Evolutionary conservation across 2,797 vertebrate species (phyloP).

Genomic region (Leucoraja ocellata): DNA sequence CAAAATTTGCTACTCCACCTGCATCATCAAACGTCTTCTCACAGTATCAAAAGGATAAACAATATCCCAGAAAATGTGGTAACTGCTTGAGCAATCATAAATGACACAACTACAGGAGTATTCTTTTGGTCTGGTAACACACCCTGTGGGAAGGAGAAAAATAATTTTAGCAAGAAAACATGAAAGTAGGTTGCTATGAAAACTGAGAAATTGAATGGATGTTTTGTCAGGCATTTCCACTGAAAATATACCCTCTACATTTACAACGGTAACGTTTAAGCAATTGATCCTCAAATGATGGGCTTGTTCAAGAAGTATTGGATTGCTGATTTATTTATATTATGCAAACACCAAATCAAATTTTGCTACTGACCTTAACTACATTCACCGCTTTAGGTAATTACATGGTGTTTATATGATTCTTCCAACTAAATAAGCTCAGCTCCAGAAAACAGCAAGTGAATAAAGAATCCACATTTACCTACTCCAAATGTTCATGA

Average conservation of each 20-base stretch:
- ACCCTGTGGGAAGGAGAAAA: slow-evolving; percentile 44
- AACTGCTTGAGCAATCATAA: slow-evolving; percentile 53
- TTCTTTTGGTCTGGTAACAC: slow-evolving; percentile 53
- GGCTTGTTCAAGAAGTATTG: neutral
- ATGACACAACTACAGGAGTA: slow-evolving; percentile 48
- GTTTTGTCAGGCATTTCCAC: neutral
- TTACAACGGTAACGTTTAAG: neutral
- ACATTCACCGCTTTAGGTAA: neutral
- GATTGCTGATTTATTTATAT: neutral
- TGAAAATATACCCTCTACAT: slow-evolving; percentile 29
- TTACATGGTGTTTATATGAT: no score
- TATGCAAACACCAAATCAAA: no score
- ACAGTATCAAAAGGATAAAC: slow-evolving; percentile 53
- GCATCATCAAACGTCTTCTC: slow-evolving; percentile 53
- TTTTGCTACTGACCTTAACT: neutral
- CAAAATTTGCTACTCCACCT: slow-evolving; percentile 44
- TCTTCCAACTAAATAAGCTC: neutral
- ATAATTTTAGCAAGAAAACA: slow-evolving; percentile 32
- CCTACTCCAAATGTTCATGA: neutral
- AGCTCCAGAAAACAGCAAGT: neutral
- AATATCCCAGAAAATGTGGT: slow-evolving; percentile 52
- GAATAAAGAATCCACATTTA: neutral
- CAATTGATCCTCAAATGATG: neutral
- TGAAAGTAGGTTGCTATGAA: neutral
- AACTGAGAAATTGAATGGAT: neutral